Evolutionary conservation across 2,113 vertebrate genomes (phyloP), one percentile per base, ranked within the genome.

Genomic region (Grallaria varia): DNA sequence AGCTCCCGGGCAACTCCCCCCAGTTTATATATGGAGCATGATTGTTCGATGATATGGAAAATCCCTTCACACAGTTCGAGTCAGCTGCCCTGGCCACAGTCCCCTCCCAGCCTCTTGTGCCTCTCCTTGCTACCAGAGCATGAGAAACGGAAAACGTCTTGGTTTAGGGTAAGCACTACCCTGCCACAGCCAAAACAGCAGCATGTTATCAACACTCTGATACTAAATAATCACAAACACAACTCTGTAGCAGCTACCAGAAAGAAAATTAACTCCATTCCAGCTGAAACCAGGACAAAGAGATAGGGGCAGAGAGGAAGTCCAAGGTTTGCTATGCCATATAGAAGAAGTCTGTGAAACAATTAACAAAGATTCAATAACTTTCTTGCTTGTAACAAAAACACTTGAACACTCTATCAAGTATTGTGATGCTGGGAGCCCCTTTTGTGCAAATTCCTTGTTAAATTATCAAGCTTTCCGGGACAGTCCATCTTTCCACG

Each of bases 21-120:
- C 25, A 72, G 16, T 14, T 25, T 8, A 7, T 11, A 23, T 1
- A 14, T 25, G 47, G n/a, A 58, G 40, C 15, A n/a, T 1, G 0
- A 30, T 13, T 13, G 18, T 7, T 39, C 47, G 20, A 6, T 14
- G 23, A 3, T 14, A 16, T 40, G 40, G 45, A 69, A 62, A 20
- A n/a, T 28, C 5, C 39, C 47, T 35, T 8, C 31, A 66, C 40
- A 53, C 45, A 52, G 71, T 14, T 1, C 2, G 1, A n/a, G 4
- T 17, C n/a, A 63, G 40, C 56, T 72, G 56, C 24, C 56, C 56
- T 87, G 84, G 64, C 28, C n/a, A 47, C 0, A 1, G 44, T 45
- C 44, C 44, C 30, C 40, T 63, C 28, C 39, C 56, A 71, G 28
- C 47, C 40, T 16, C 22, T 49, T 10, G 49, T 63, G 28, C 58